Evolutionary conservation across 2,888 invertebrate genomes (phyloP), one percentile per base, ranked within the genome.

Genomic region (Temnothorax unifasciatus): DNA sequence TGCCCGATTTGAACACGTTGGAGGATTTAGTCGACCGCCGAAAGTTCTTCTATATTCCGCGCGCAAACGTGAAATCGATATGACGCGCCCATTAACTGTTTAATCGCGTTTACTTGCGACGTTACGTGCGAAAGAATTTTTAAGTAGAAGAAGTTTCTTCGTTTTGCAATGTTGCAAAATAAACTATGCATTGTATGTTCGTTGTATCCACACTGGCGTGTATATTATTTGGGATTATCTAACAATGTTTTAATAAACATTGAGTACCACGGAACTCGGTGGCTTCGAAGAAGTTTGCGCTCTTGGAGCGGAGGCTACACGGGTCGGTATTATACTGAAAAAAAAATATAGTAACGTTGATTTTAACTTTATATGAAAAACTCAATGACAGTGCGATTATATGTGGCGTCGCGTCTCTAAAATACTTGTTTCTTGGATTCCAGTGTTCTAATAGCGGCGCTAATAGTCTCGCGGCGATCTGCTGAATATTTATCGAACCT

Each of bases 11-110:
- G 3, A 94, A 93, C 63, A 92, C 88, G 18, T 79, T 94, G 1
- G 93, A 93, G 8, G 94, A 94, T 83, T 87, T 94, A 44, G 90
- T 94, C 8, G 94, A 94, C 83, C 92, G 94, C 41, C 90, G 94
- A 21, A 94, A 93, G 68, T 82, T 91, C 11, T 92, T 94, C 66
- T 94, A 92, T 15, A 94, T 94, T 75, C 93, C 94, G 2, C 90
- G 89, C 25, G 13, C 38, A 71, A 71, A 29, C 18, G 44, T 38
- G 34, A 71, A 61, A 3, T 59, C 71, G 59, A 71, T 81, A 52
- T 52, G 9, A 64, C 47, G 68, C 29, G 59, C 25, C 25, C 29
- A 38, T 73, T 59, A 59, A 57, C 11, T 73, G 4, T 18, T 73
- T 41, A 41, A 57, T 29, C 29, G 0, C 2, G 11, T 74, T 0